Base-by-base conservation (phyloP, 2,797 vertebrate species). In the Melanotaenia maccullochi region DNA sequence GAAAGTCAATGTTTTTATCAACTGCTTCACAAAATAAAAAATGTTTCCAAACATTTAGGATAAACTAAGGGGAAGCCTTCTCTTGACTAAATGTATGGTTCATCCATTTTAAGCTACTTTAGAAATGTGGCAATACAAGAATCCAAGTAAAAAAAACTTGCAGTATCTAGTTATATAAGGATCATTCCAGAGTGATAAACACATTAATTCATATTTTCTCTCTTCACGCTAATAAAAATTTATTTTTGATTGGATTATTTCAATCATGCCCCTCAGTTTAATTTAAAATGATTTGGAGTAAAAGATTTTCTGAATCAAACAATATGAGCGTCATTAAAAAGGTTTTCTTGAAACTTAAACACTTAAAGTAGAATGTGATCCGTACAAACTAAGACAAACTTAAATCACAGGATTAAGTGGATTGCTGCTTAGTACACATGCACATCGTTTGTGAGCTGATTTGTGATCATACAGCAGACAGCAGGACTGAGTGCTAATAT, bases 401-500 rank as follows among this genome's bases (percentile, higher is more conserved):
- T 57, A 62, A 60, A 13, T 78, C 65, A 64, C 47, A 20, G 40
- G 74, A 73, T 78, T 73, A 74, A 78, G 69, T 66, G 67, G 66
- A 52, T 20, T 8, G 35, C 33, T 20, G 51, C 67, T 81, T 77
- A 9, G n/a, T 65, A 68, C 76, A 81, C 72, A 78, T 25, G 40
- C 52, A 67, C 62, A 61, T 60, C 63, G 80, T 79, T 81, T 73
- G 49, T 59, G 62, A 82, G 76, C 66, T 75, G 77, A 87, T 85
- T 75, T 38, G 32, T 55, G 75, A 75, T 68, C 52, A 67, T 73
- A 61, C 76, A 81, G 75, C 76, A 85, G 77, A 55, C 57, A 13
- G 60, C 67, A 36, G 4, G 61, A 83, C 71, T 72, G 71, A 76
- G 86, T 57, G 80, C 78, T 90, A 90, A 91, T 91, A 90, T 91